Conservation (phyloP, 1,140 invertebrate species). For the Papilio polyxenes region DNA sequence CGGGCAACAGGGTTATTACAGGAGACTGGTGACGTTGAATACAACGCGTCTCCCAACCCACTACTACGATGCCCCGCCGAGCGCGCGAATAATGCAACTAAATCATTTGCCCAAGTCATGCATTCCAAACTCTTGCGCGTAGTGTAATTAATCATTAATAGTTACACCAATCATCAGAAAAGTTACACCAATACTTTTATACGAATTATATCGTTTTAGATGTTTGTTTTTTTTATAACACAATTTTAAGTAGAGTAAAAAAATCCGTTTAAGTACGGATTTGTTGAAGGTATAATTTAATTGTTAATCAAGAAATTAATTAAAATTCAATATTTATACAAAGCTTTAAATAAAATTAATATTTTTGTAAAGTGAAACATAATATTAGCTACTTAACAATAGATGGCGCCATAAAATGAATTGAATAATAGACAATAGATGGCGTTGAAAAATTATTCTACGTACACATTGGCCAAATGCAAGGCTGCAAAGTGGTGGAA, state of each 20-base stretch:
- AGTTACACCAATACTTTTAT: neutral
- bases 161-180: too few relatives aligned
- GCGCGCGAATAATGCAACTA: neutral
- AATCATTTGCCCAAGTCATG: neutral
- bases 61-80: neutral
- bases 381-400: constrained; percentile 43
- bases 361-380: neutral
- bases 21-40: neutral
- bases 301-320: neutral
- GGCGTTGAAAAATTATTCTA: constrained; percentile 35
- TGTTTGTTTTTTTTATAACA: neutral
- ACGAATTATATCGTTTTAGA: neutral
- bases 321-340: neutral
- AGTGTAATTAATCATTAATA: too few relatives aligned
- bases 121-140: neutral
- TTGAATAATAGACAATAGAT: constrained; percentile 41
- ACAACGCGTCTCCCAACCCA: neutral
- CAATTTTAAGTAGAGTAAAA: neutral
- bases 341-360: too few relatives aligned
- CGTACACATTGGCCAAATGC: neutral
- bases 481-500: constrained; percentile 15
- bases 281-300: neutral
- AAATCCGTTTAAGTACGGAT: neutral
- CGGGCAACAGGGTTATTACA: neutral
- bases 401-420: constrained; percentile 48